A percentile compares a stretch with the other conserved stretches of the same genome.
Conservation (phyloP, 2,888 invertebrate genomes). For the Syritta pipiens region DNA sequence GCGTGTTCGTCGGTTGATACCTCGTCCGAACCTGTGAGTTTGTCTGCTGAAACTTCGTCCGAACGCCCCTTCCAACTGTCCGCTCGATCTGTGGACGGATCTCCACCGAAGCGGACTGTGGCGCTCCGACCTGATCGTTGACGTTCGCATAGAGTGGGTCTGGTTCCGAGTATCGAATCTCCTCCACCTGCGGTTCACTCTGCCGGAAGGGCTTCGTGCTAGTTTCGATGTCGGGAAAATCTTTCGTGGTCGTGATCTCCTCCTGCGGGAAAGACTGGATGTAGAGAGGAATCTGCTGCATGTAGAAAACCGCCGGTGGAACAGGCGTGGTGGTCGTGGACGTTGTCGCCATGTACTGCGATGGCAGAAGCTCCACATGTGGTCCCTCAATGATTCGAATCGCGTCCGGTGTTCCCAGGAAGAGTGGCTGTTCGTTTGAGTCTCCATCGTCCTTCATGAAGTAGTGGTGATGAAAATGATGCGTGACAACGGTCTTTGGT, state of each 20-base stretch:
- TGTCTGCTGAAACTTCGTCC: no score
- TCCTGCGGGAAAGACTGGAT: constrained; percentile 71
- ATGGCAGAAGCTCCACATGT: constrained; percentile 8
- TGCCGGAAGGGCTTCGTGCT: constrained; percentile 72
- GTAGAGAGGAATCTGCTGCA: constrained; percentile 56
- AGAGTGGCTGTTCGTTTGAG: constrained; percentile 1
- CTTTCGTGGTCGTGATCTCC: constrained; percentile 66
- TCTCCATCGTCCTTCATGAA: constrained; percentile 73
- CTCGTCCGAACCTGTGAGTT: no score
- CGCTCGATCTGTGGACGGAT: constrained; percentile 29
- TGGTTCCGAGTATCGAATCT: constrained; percentile 79
- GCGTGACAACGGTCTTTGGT: constrained; percentile 72
- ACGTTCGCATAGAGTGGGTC: constrained; percentile 79
- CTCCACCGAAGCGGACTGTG: not conserved
- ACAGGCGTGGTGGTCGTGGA: constrained; percentile 6
- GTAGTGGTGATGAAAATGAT: constrained; percentile 79
- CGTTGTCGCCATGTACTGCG: constrained; percentile 21
- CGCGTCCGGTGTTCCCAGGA: constrained; percentile 21
- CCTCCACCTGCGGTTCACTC: constrained; percentile 75
- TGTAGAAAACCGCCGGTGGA: constrained; percentile 14
- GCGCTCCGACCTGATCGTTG: no score
- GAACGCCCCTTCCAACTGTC: no score
- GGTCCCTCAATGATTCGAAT: constrained; percentile 38
- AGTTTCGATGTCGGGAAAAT: no score
- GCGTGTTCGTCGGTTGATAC: constrained; percentile 73